Evolutionary conservation across 2,888 invertebrate species (phyloP).

Genomic region (Dasypolia templi): DNA sequence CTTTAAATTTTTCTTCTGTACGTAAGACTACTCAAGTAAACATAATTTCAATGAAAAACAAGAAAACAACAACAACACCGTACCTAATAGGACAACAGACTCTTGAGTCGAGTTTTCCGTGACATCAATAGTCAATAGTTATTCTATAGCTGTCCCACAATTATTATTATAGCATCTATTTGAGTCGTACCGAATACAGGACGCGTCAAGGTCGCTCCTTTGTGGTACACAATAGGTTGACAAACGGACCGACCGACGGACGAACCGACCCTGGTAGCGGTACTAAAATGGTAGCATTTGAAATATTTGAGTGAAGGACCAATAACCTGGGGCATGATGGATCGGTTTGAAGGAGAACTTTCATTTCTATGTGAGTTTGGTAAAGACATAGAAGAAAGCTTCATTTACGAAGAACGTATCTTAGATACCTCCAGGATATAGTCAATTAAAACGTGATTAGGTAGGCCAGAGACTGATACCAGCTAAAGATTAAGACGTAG

Average conservation of each 20-base stretch:
- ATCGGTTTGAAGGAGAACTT: neutral
- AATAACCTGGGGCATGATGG: conserved; percentile 25
- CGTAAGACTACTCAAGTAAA: neutral
- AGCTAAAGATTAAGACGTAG: neutral
- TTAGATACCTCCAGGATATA: neutral
- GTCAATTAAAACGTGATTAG: neutral
- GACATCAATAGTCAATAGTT: conserved; percentile 56
- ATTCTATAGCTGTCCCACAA: conserved; percentile 39
- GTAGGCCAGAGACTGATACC: neutral
- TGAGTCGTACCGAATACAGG: conserved; percentile 47
- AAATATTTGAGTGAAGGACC: conserved; percentile 53
- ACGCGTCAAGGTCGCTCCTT: conserved; percentile 63
- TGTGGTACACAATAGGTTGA: conserved; percentile 60
- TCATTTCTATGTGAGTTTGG: neutral
- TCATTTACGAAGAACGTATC: neutral
- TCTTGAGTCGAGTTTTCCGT: conserved; percentile 45
- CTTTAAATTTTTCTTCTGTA: neutral
- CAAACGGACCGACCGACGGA: conserved; percentile 42
- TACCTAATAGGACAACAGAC: conserved; percentile 39
- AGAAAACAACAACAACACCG: conserved; percentile 14
- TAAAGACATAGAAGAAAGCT: neutral
- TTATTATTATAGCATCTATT: conserved; percentile 28
- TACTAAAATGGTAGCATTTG: conserved; percentile 51
- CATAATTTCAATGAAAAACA: conserved; percentile 24
- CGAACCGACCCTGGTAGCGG: conserved; percentile 16